Base-by-base conservation (phyloP, 2,113 vertebrate genomes). In the Felis chaus region DNA sequence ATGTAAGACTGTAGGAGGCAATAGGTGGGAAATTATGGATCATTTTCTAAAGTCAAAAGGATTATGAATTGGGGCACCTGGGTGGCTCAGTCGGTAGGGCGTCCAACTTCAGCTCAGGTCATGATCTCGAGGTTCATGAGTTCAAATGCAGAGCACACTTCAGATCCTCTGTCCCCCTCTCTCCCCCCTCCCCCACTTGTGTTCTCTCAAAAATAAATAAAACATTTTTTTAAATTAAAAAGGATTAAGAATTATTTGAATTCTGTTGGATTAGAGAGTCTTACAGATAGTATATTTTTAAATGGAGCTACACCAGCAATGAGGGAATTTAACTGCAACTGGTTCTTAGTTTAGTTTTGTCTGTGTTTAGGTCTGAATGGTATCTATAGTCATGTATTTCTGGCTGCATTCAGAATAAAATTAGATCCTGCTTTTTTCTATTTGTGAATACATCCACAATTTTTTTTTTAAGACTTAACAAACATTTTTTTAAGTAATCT, bases 331-430 rank as follows among this genome's bases (percentile, higher is more conserved):
- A 80, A 69, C 4, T 95, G 66, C 36, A 76, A 21, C 79, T 80
- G 86, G 23, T 89, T 94, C 50, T 93, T 95, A 61, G 25, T 92
- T 93, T 69, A 76, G 39, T 93, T 95, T 91, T 80, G 23, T 92
- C 66, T 96, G 14, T 82, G 23, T 95, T 80, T 96, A 76, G 16
- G 12, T 89, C 61, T 94, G 65, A 95, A 45, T 94, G 66, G 23
- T 69, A 73, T 55, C 21, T 91, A 33, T 87, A 90, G 71, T 85
- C n/a, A 19, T 85, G 1, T 68, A 36, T 93, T 91, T 95, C 53
- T 92, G 69, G 25, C 45, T 93, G 11, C 41, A 89, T 89, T 95
- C 33, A 41, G 61, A 95, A 95, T 85, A 96, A 96, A 96, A 84
- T 91, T 87, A 93, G 25, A 81, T 41, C 31, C 48, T 71, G 7